Evolutionary conservation across 2,113 vertebrate species (phyloP).

Genomic region (Prolemur simus): DNA sequence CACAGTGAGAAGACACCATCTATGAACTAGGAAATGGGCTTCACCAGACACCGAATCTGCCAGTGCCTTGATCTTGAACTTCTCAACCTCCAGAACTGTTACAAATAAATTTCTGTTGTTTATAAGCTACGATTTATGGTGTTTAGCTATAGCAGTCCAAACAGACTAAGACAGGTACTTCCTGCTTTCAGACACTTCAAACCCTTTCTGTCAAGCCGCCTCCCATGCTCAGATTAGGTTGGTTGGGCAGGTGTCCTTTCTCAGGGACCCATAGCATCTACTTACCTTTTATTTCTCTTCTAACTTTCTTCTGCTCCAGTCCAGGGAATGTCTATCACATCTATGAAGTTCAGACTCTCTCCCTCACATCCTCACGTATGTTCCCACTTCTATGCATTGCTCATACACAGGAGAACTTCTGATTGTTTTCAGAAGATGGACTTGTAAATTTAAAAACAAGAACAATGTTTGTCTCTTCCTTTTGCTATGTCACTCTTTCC

Average conservation of each 20-base stretch:
- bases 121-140: background rate
- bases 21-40: background rate
- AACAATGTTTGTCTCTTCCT: background rate
- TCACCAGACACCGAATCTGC: background rate
- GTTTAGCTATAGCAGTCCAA: background rate
- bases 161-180: background rate
- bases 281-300: background rate
- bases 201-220: background rate
- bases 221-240: background rate
- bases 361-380: background rate
- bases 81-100: background rate
- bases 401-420: background rate
- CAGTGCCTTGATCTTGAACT: background rate
- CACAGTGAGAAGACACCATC: background rate
- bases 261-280: background rate
- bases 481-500: background rate
- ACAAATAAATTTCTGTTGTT: background rate
- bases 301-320: background rate
- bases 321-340: background rate
- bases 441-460: background rate
- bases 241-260: background rate
- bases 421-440: background rate
- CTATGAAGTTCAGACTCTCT: background rate
- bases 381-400: background rate
- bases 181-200: background rate